phyloP scores from a whole-genome alignment of 2,113 vertebrate species.

The Osmerus mordax region DNA sequence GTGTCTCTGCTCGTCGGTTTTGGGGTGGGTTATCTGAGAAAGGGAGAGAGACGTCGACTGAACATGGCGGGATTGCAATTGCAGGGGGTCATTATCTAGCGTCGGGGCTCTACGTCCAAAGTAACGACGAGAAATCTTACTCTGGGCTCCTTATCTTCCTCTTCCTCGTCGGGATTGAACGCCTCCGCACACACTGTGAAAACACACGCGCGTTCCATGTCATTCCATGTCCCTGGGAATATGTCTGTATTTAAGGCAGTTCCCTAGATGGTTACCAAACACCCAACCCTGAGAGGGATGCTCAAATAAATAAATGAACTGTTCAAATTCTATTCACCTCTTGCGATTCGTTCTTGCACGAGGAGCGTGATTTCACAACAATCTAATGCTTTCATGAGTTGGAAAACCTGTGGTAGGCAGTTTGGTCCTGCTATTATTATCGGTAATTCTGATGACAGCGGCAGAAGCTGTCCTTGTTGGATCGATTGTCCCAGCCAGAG shows the following conservation, averaged over 20 bases:
- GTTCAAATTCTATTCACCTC: too few relatives aligned
- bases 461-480: not conserved
- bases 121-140: conserved; percentile 53
- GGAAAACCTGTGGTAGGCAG: not conserved
- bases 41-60: not conserved
- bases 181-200: conserved; percentile 82
- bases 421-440: not conserved
- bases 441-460: not conserved
- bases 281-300: too few relatives aligned
- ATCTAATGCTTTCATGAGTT: not conserved
- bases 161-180: conserved; percentile 81
- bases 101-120: not conserved
- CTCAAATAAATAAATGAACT: too few relatives aligned
- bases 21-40: conserved; percentile 82
- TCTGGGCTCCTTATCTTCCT: conserved; percentile 78
- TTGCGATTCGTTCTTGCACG: too few relatives aligned
- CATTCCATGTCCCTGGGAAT: not conserved
- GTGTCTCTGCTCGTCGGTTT: conserved; percentile 83
- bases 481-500: not conserved
- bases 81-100: too few relatives aligned
- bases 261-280: not conserved
- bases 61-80: not conserved
- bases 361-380: too few relatives aligned
- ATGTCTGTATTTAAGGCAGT: not conserved
- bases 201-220: not conserved